Percentiles rank a stretch among this genome's conserved stretches.
Evolutionary conservation across 1,140 invertebrate species (phyloP).

Genomic region (Limonius californicus): DNA sequence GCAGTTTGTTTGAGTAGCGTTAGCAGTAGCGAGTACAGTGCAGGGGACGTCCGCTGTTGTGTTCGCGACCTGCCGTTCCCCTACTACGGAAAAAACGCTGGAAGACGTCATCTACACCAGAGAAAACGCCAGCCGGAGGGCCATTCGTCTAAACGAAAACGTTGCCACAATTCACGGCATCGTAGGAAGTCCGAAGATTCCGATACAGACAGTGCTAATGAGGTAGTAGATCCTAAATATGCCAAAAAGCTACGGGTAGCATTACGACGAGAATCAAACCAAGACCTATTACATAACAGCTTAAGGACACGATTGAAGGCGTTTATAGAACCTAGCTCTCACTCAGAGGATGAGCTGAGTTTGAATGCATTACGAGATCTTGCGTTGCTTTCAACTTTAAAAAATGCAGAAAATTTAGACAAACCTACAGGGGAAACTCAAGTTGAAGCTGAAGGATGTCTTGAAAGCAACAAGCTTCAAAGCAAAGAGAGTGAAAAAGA

Average conservation of each 20-base stretch:
- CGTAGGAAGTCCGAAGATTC: neutral
- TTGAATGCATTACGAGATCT: slow-evolving; percentile 11
- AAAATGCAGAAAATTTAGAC: neutral
- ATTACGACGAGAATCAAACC: slow-evolving; percentile 30
- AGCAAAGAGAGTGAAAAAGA: neutral
- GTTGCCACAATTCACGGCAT: neutral
- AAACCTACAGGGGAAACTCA: neutral
- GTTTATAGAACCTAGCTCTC: slow-evolving; percentile 16
- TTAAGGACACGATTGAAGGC: slow-evolving; percentile 29
- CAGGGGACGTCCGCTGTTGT: too few species aligned
- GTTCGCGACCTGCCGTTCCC: too few species aligned
- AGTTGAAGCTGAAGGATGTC: slow-evolving; percentile 4
- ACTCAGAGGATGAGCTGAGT: slow-evolving; percentile 5
- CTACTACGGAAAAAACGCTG: neutral
- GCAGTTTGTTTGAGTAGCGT: slow-evolving; percentile 44
- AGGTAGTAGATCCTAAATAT: neutral
- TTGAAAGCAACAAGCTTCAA: too few species aligned
- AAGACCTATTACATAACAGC: slow-evolving; percentile 25
- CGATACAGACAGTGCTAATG: neutral
- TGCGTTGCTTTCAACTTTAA: slow-evolving; percentile 12
- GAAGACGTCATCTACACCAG: neutral
- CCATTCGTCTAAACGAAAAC: neutral
- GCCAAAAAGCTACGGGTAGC: slow-evolving; percentile 40
- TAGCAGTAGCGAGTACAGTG: slow-evolving; percentile 32
- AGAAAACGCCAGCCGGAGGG: neutral